Conservation (phyloP, 53 echinoderm and acorn worm genomes). For the Actinopyga echinites region DNA sequence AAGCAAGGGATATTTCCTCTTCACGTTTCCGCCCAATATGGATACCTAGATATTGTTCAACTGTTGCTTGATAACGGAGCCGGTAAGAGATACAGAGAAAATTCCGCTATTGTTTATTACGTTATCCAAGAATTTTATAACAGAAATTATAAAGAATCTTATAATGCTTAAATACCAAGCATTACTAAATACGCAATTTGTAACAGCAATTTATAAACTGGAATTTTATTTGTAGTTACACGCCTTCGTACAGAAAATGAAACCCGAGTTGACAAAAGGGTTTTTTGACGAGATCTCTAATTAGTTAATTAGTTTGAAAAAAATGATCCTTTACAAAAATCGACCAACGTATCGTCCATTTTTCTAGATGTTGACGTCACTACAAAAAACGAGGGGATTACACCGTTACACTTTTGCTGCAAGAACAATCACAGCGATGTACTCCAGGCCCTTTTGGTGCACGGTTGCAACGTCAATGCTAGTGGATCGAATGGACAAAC, state of each 20-base stretch:
- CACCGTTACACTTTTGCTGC: constrained; percentile 67
- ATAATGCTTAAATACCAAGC: too few relatives aligned
- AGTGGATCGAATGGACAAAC: constrained; percentile 43
- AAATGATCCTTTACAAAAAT: too few relatives aligned
- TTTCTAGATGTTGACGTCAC: constrained; percentile 44
- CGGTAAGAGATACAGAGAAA: not conserved
- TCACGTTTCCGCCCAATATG: constrained; percentile 56
- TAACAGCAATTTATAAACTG: too few relatives aligned
- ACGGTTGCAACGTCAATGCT: constrained; percentile 57
- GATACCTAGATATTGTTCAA: constrained; percentile 34
- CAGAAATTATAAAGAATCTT: too few relatives aligned
- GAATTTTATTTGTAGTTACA: too few relatives aligned
- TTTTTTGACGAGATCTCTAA: too few relatives aligned
- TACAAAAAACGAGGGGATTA: constrained; percentile 8
- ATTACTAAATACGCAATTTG: too few relatives aligned
- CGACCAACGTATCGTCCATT: not conserved
- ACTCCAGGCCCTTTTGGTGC: constrained; percentile 41
- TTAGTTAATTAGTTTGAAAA: too few relatives aligned
- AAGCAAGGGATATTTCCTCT: constrained; percentile 53
- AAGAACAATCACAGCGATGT: constrained; percentile 48
- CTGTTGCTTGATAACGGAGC: constrained; percentile 53
- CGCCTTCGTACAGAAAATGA: too few relatives aligned
- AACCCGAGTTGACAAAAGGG: too few relatives aligned
- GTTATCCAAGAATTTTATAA: too few relatives aligned
- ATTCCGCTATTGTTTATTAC: too few relatives aligned